phyloP scores from a whole-genome alignment of 2,113 vertebrate genomes.

The Mustela lutreola region DNA sequence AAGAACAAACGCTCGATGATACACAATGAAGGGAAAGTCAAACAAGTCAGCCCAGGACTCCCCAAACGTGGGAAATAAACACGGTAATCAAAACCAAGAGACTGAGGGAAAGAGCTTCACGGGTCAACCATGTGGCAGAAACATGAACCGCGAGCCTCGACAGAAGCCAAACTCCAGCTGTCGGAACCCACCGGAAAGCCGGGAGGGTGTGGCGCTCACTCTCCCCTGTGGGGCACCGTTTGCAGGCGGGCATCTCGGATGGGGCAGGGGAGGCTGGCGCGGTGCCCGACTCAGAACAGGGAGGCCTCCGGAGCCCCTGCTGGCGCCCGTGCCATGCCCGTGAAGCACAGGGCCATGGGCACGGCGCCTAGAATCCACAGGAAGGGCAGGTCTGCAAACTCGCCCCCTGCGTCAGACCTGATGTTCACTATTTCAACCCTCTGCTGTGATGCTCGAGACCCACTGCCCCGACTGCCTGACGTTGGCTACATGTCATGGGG shows the following conservation, averaged over 20 bases:
- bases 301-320: not conserved
- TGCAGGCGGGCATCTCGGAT: not conserved
- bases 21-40: not conserved
- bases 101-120: not conserved
- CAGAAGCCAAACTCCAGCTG: not conserved
- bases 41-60: not conserved
- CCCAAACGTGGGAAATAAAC: not conserved
- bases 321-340: not conserved
- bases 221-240: too few species aligned
- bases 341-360: not conserved
- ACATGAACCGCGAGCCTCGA: not conserved
- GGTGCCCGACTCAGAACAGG: not conserved
- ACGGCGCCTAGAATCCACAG: not conserved
- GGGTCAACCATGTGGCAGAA: not conserved
- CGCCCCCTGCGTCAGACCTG: not conserved
- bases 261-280: accelerated
- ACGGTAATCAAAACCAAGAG: not conserved
- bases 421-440: not conserved
- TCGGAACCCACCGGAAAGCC: not conserved
- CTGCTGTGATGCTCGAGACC: not conserved
- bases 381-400: not conserved
- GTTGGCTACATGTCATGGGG: too few species aligned
- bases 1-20: not conserved
- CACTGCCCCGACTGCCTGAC: not conserved
- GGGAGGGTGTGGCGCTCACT: accelerated